Conservation (phyloP, 2,113 vertebrate species). For the Orcinus orca region DNA sequence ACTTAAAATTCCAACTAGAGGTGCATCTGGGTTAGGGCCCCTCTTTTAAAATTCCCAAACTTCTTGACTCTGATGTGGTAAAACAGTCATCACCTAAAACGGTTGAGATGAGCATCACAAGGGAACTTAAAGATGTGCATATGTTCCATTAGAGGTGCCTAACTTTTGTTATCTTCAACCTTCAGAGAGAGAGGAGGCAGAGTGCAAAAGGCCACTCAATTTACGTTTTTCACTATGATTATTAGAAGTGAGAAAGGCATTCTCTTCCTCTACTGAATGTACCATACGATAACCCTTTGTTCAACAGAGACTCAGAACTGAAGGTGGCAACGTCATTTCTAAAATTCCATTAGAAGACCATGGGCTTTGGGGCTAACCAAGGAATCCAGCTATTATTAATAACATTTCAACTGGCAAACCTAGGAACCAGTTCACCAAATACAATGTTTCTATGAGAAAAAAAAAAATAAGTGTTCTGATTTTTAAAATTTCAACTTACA, state of each 20-base stretch:
- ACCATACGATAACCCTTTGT: not conserved
- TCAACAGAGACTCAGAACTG: not conserved
- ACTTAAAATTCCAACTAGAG: not conserved
- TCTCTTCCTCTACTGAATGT: not conserved
- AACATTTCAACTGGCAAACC: not conserved
- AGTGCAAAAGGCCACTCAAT: not conserved
- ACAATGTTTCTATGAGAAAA: not conserved
- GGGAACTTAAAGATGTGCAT: not conserved
- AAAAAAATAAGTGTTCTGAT: not conserved
- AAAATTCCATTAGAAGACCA: not conserved
- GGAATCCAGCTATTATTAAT: not conserved
- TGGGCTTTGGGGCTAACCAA: not conserved
- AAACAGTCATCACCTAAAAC: not conserved
- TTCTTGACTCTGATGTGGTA: not conserved
- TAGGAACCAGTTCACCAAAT: not conserved
- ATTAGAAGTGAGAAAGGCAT: not conserved
- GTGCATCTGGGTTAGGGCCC: not conserved
- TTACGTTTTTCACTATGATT: constrained; percentile 16
- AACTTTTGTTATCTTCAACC: not conserved
- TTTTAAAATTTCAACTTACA: not conserved
- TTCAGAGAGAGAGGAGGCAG: not conserved
- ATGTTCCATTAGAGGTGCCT: not conserved
- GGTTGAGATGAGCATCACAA: not conserved
- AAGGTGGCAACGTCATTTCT: not conserved
- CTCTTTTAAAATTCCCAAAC: not conserved